A percentile compares a stretch with the other conserved stretches of the same genome.
Evolutionary conservation across 2,797 vertebrate species (phyloP).

Genomic region (Cynodonichthys magdalenae): DNA sequence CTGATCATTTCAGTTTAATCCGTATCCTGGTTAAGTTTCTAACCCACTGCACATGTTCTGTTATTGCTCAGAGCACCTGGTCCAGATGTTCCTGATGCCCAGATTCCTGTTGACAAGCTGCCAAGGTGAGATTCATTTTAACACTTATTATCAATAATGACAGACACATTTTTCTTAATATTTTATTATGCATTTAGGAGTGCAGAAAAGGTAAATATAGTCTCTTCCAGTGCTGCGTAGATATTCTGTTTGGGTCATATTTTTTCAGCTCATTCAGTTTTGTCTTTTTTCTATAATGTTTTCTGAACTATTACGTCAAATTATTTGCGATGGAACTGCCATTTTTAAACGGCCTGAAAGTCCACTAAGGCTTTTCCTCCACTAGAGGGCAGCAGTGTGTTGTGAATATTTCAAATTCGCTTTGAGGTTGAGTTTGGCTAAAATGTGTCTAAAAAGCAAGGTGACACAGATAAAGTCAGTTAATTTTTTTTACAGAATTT

Average conservation of each 20-base stretch:
- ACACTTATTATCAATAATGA: slow-evolving; percentile 19
- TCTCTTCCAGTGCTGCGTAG: no score
- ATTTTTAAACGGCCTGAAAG: neutral
- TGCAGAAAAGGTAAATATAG: no score
- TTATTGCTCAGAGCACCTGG: slow-evolving; percentile 77
- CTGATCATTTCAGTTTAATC: slow-evolving; percentile 18
- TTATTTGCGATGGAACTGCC: no score
- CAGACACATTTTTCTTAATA: slow-evolving; percentile 5
- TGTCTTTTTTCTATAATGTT: no score
- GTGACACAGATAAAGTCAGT: neutral
- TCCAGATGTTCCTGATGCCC: slow-evolving; percentile 81
- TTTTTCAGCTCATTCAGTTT: no score
- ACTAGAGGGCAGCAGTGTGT: slow-evolving; percentile 50
- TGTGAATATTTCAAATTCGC: neutral
- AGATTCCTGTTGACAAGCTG: slow-evolving; percentile 89
- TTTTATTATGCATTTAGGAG: no score
- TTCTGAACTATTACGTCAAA: no score
- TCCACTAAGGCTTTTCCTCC: slow-evolving; percentile 9
- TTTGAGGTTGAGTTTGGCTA: neutral
- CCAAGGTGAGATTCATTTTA: slow-evolving; percentile 80
- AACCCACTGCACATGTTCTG: slow-evolving; percentile 28
- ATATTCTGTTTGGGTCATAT: no score
- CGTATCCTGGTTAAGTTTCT: slow-evolving; percentile 3
- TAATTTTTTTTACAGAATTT: no score
- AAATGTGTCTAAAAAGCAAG: neutral